Conservation (phyloP, 2,113 vertebrate species). For the Panurus biarmicus region DNA sequence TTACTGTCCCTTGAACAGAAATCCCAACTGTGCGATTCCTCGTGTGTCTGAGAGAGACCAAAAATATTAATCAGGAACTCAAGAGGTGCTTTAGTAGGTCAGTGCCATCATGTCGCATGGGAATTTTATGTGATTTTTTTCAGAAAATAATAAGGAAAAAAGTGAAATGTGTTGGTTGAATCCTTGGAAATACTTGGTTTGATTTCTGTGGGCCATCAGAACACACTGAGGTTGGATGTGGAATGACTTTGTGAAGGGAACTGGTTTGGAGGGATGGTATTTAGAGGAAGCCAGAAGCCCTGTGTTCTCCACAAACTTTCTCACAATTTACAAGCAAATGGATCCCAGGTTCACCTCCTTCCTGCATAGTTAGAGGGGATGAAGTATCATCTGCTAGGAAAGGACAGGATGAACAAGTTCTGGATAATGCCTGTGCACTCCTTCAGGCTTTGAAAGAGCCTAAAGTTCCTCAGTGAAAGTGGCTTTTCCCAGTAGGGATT, state of each 20-base stretch:
- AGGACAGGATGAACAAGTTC: slow-evolving; percentile 21
- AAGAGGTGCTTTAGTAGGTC: background rate
- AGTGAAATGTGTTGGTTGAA: background rate
- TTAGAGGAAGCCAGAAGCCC: background rate
- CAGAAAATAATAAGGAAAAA: background rate
- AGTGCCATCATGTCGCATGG: background rate
- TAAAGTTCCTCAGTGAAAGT: background rate
- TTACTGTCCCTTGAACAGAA: background rate
- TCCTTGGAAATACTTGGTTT: background rate
- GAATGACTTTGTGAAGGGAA: background rate
- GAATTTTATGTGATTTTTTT: background rate
- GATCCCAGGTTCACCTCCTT: background rate
- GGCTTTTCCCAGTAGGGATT: background rate
- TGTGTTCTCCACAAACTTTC: background rate
- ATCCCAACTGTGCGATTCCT: background rate
- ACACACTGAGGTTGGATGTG: background rate
- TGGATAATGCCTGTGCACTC: background rate
- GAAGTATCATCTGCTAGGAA: background rate
- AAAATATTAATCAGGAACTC: background rate
- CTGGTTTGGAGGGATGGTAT: background rate
- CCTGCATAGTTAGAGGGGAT: background rate
- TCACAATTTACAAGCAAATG: background rate
- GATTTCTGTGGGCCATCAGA: background rate
- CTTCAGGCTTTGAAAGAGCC: background rate
- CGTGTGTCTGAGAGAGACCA: background rate